Base-by-base conservation (phyloP, 1,140 invertebrate species). In the Nasonia longicornis region DNA sequence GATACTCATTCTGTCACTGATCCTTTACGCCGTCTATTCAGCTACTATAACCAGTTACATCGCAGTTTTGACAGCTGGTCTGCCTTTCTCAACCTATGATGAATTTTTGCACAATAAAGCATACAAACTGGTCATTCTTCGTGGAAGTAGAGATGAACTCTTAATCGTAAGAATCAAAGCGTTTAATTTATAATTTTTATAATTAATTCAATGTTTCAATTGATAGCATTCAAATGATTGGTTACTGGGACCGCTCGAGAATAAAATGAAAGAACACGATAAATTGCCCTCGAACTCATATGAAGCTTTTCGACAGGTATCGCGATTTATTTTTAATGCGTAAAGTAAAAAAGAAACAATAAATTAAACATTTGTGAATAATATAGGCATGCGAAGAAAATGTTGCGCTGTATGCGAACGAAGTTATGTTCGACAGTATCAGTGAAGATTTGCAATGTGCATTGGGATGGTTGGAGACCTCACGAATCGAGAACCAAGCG, bases 41-140 rank as follows among this genome's bases (percentile, higher is more conserved):
- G 67, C 67, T 35, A 29, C 31, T 4, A 70, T 70, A 11, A 70
- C 26, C 31, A 70, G 67, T 22, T 70, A 70, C 16, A 70, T 70
- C 8, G 14, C 67, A 22, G 8, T 14, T 29, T 29, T 70, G 7
- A 29, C 8, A 35, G 14, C 10, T 2, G 29, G 12, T 35, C n/a
- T 70, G 16, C 67, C 67, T 11, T 70, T 70, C 29, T 35, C 26
- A 1, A 31, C 8, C 16, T 70, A 35, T 14, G 11, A 70, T 3
- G 67, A 29, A 20, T 70, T 70, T 29, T 35, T 70, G 20, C 7
- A 35, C 22, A 22, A 70, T 35, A 35, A 31, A 31, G 29, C 11
- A 16, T 70, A 70, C 22, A 70, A 35, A 6, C 2, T 70, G 4
- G 3, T 29, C 26, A 26, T 70, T 29, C 26, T 70, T 11, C n/a